Percentiles rank a stretch among this genome's conserved stretches.
Evolutionary conservation across 2,113 vertebrate genomes (phyloP).

Genomic region (Varanus salvator): DNA sequence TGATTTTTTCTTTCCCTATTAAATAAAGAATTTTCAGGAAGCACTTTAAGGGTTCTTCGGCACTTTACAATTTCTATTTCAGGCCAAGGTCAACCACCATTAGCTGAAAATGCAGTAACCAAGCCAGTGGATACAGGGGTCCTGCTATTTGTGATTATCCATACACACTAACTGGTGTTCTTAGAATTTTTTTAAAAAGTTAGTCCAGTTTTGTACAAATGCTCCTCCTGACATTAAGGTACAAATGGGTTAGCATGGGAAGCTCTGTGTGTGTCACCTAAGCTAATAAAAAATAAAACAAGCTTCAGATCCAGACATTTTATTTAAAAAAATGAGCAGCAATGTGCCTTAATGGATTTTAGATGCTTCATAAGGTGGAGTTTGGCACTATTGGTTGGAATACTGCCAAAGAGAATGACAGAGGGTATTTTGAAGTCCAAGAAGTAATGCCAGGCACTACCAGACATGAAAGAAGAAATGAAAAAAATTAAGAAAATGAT

Average conservation of each 20-base stretch:
- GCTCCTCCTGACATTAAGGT: not conserved
- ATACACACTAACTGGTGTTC: not conserved
- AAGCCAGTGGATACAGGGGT: too few species aligned
- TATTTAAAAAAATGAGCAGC: not conserved
- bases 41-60: too few species aligned
- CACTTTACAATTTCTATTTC: too few species aligned
- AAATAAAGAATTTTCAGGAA: too few species aligned
- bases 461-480: not conserved
- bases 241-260: not conserved
- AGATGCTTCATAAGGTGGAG: not conserved
- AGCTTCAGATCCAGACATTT: not conserved
- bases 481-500: not conserved
- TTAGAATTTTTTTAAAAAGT: not conserved
- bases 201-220: not conserved
- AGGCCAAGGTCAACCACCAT: too few species aligned
- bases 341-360: not conserved
- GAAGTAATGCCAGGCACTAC: not conserved
- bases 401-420: not conserved
- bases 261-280: not conserved
- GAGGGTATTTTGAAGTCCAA: not conserved
- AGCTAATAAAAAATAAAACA: not conserved
- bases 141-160: not conserved
- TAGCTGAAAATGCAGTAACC: too few species aligned
- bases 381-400: not conserved
- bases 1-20: too few species aligned